A percentile compares a stretch with the other conserved stretches of the same genome.
These are phyloP conservation scores for Drosophila affinis DNA, from an alignment of 2,888 invertebrate species.

Conservation along the genomic window DNA sequence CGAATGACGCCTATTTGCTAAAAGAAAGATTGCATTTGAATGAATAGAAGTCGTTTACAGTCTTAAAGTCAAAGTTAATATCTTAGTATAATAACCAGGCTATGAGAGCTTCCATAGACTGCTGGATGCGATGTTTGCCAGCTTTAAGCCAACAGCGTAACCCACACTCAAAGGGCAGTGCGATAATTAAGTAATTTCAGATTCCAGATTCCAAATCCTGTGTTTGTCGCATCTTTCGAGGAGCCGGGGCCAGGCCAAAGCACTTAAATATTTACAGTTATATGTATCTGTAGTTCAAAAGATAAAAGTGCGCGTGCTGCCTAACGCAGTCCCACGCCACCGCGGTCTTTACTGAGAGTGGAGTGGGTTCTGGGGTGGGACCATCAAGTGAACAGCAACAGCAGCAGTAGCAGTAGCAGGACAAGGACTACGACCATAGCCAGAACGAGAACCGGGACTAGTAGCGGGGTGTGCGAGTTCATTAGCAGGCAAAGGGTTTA, in stretches of 20 bases:
- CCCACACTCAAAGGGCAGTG: slow-evolving; percentile 15
- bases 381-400: slow-evolving; percentile 4
- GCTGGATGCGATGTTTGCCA: too few species aligned
- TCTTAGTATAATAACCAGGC: too few species aligned
- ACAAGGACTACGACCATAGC: background rate
- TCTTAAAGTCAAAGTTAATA: too few species aligned
- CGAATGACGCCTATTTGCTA: too few species aligned
- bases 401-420: background rate
- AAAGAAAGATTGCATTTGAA: too few species aligned
- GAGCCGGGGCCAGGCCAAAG: slow-evolving; percentile 22
- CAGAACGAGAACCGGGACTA: background rate
- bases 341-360: background rate
- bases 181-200: slow-evolving; percentile 42
- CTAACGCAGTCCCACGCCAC: slow-evolving; percentile 10
- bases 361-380: background rate
- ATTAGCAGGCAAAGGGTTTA: slow-evolving; percentile 83
- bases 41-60: too few species aligned
- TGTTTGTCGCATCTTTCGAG: slow-evolving; percentile 1
- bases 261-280: slow-evolving; percentile 74
- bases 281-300: slow-evolving; percentile 61
- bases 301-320: slow-evolving; percentile 68
- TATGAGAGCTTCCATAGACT: too few species aligned
- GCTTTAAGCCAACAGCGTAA: too few species aligned
- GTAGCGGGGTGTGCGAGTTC: slow-evolving; percentile 68
- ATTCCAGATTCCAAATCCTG: background rate